These are phyloP conservation scores for Melanotaenia pygmaea DNA, from an alignment of 2,797 vertebrate genomes.

Conservation along the genomic window DNA sequence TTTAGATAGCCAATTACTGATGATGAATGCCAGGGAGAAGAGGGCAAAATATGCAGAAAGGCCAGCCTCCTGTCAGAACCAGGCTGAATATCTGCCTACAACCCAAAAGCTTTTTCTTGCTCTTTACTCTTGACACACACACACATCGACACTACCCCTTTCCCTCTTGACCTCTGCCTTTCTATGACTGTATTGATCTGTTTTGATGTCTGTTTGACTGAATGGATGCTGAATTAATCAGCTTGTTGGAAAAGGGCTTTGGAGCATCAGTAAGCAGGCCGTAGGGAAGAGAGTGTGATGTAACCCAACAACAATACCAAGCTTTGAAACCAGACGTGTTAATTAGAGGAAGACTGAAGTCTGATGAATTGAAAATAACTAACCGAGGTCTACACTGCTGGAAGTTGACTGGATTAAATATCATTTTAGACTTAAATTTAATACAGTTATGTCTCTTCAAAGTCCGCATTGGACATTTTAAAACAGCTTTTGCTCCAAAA, in stretches of 20 bases:
- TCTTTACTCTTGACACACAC: constrained; percentile 9
- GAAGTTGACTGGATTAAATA: background rate
- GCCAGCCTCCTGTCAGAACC: constrained; percentile 43
- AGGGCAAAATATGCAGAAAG: constrained; percentile 59
- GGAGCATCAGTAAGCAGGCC: constrained; percentile 11
- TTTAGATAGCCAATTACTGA: constrained; percentile 66
- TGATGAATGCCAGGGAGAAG: constrained; percentile 56
- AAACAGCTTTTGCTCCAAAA: constrained; percentile 40
- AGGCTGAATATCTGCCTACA: constrained; percentile 28
- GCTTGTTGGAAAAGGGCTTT: constrained; percentile 28
- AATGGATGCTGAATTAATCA: constrained; percentile 59
- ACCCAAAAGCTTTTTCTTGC: constrained; percentile 32
- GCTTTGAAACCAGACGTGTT: constrained; percentile 45
- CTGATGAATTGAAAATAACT: constrained; percentile 26
- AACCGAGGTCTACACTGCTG: constrained; percentile 24
- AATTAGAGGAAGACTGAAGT: constrained; percentile 31
- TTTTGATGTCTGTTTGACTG: constrained; percentile 53
- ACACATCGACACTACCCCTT: constrained; percentile 12
- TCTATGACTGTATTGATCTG: constrained; percentile 61
- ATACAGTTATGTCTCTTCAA: constrained; percentile 28
- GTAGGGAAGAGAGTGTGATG: constrained; percentile 30
- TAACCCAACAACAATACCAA: constrained; percentile 41
- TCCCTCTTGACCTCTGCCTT: constrained; percentile 38
- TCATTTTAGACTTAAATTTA: constrained; percentile 22
- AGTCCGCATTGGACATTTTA: constrained; percentile 32